These are phyloP conservation scores for Quadriops clusia DNA, from an alignment of 2,888 invertebrate genomes.

Conservation along the genomic window DNA sequence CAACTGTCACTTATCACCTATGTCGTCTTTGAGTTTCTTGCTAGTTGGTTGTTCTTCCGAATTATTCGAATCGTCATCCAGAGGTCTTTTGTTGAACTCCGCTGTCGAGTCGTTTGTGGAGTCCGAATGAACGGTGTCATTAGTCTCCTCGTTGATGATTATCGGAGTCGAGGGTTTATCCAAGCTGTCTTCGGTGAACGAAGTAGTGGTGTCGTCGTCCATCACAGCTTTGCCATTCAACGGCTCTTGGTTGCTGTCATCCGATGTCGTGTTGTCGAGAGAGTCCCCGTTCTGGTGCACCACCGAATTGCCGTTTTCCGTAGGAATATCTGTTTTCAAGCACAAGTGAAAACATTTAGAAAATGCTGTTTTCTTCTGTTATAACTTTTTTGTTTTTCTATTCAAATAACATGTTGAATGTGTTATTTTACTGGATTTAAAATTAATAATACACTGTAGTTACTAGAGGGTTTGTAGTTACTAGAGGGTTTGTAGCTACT, in stretches of 20 bases:
- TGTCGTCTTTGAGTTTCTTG: conserved; percentile 40
- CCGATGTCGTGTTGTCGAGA: conserved; percentile 41
- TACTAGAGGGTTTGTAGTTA: no score
- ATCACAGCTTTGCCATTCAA: conserved; percentile 46
- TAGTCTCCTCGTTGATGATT: conserved; percentile 42
- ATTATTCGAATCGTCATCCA: conserved; percentile 34
- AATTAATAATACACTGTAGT: no score
- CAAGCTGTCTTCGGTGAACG: conserved; percentile 64
- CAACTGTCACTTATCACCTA: conserved; percentile 42
- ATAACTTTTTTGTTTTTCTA: no score
- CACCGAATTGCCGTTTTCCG: conserved; percentile 34
- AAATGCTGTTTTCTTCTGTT: no score
- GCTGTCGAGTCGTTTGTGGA: conserved; percentile 36
- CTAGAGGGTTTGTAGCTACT: no score
- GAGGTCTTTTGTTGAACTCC: conserved; percentile 28
- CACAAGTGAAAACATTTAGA: not conserved
- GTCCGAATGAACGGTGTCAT: conserved; percentile 39
- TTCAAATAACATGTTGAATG: no score
- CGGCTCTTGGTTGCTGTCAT: conserved; percentile 72
- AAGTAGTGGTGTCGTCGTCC: conserved; percentile 60
- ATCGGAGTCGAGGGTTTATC: conserved; percentile 52
- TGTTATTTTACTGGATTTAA: no score
- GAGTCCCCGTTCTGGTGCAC: conserved; percentile 39
- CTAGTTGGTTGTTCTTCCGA: conserved; percentile 38
- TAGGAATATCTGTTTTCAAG: conserved; percentile 17